Percentiles rank a stretch among this genome's conserved stretches.
Conservation (phyloP, 2,888 invertebrate genomes). For the Odontocerum albicorne region DNA sequence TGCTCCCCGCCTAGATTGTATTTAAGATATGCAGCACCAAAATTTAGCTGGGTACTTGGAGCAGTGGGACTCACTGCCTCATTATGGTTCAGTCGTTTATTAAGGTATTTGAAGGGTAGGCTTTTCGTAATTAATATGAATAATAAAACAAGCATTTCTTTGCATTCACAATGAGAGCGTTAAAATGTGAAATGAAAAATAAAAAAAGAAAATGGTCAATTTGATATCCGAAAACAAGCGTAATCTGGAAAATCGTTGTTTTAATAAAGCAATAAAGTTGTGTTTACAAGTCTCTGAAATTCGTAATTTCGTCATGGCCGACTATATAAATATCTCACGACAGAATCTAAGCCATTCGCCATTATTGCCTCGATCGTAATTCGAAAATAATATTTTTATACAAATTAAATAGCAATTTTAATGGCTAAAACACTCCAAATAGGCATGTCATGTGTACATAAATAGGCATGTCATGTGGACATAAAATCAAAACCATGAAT, state of each 20-base stretch:
- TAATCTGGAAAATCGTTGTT: constrained; percentile 18
- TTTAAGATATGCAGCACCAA: constrained; percentile 5
- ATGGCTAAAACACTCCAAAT: not conserved
- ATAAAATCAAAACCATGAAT: not conserved
- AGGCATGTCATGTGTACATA: not conserved
- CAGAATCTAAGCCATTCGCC: constrained; percentile 5
- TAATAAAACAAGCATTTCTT: constrained; percentile 6
- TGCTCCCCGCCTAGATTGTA: too few species aligned
- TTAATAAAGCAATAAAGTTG: constrained; percentile 25
- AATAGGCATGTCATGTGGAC: not conserved
- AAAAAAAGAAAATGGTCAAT: constrained; percentile 10
- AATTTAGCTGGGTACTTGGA: not conserved
- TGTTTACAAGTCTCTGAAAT: constrained; percentile 22
- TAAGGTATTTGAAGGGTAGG: not conserved
- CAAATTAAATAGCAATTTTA: constrained; percentile 2
- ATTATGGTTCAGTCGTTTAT: not conserved
- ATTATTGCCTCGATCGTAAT: not conserved
- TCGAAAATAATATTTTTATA: constrained; percentile 4
- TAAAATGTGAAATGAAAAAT: constrained; percentile 12
- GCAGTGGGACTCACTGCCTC: not conserved
- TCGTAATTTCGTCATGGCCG: constrained; percentile 18
- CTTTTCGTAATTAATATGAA: constrained; percentile 2
- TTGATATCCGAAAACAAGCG: constrained; percentile 16
- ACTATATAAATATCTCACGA: constrained; percentile 11
- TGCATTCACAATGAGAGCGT: constrained; percentile 9